Percentiles rank a stretch among this genome's conserved stretches.
Evolutionary conservation across 1,140 invertebrate genomes (phyloP).

Genomic region (Drosophila trapezifrons): DNA sequence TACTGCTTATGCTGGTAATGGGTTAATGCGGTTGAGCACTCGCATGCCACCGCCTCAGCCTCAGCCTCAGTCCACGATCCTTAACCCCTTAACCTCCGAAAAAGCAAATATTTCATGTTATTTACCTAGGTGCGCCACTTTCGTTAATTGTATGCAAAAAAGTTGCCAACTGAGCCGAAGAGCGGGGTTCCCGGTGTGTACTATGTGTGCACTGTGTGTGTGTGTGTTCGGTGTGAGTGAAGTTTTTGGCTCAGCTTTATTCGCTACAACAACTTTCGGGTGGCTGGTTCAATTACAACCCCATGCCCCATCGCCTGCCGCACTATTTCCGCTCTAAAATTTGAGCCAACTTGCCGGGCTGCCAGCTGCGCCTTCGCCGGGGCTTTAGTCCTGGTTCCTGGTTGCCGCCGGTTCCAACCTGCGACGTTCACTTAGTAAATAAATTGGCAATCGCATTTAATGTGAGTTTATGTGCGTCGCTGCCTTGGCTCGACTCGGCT

Average conservation of each 20-base stretch:
- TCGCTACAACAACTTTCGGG: conserved; percentile 68
- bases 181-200: neutral
- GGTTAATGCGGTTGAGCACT: conserved; percentile 78
- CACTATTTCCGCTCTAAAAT: conserved; percentile 82
- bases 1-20: conserved; percentile 75
- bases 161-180: conserved; percentile 60
- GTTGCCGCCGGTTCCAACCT: conserved; percentile 35
- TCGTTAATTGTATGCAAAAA: conserved; percentile 83
- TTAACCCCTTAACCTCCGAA: conserved; percentile 10
- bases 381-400: conserved; percentile 17
- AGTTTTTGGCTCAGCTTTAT: conserved; percentile 70
- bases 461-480: conserved; percentile 82
- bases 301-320: conserved; percentile 50
- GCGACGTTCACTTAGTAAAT: conserved; percentile 78
- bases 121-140: conserved; percentile 76
- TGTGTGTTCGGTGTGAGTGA: conserved; percentile 31
- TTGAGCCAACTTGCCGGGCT: conserved; percentile 68
- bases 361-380: conserved; percentile 59
- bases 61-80: conserved; percentile 9
- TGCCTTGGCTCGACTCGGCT: conserved; percentile 42
- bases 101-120: conserved; percentile 59
- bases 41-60: conserved; percentile 21
- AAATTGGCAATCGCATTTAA: conserved; percentile 83
- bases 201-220: conserved; percentile 3
- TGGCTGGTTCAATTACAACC: conserved; percentile 72